Evolutionary conservation across 1,140 invertebrate species (phyloP).

Genomic region (Drosophila carrolli): DNA sequence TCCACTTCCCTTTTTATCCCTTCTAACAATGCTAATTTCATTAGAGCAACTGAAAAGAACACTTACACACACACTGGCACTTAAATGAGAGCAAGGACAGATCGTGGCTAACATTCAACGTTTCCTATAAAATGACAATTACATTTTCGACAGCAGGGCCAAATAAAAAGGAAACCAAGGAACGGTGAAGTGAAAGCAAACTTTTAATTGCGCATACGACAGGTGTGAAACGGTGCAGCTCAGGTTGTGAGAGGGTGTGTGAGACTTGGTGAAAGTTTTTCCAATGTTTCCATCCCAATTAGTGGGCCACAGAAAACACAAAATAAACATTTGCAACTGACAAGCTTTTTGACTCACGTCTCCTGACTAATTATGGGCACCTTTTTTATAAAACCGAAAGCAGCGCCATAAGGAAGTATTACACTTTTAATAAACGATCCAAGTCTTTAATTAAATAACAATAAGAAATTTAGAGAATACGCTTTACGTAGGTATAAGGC

Average conservation of each 20-base stretch:
- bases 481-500: too few relatives aligned
- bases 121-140: slow-evolving; percentile 70
- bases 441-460: too few relatives aligned
- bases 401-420: neutral
- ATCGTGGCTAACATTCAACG: slow-evolving; percentile 33
- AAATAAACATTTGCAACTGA: slow-evolving; percentile 60
- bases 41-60: slow-evolving; percentile 30
- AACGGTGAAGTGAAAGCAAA: slow-evolving; percentile 47
- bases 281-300: slow-evolving; percentile 48
- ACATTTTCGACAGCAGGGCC: slow-evolving; percentile 20
- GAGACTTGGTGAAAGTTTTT: slow-evolving; percentile 34
- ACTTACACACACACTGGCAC: slow-evolving; percentile 17
- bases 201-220: slow-evolving; percentile 78
- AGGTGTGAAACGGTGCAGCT: slow-evolving; percentile 59
- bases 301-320: slow-evolving; percentile 22
- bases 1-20: neutral
- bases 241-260: slow-evolving; percentile 21
- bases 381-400: neutral
- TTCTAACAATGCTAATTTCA: slow-evolving; percentile 61
- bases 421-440: neutral
- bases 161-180: slow-evolving; percentile 14
- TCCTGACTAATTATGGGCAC: slow-evolving; percentile 61
- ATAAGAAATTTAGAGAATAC: too few relatives aligned
- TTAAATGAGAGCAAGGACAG: slow-evolving; percentile 53
- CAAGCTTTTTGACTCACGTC: slow-evolving; percentile 38